Conservation (phyloP, 1,140 invertebrate species). For the Eriocheir sinensis region DNA sequence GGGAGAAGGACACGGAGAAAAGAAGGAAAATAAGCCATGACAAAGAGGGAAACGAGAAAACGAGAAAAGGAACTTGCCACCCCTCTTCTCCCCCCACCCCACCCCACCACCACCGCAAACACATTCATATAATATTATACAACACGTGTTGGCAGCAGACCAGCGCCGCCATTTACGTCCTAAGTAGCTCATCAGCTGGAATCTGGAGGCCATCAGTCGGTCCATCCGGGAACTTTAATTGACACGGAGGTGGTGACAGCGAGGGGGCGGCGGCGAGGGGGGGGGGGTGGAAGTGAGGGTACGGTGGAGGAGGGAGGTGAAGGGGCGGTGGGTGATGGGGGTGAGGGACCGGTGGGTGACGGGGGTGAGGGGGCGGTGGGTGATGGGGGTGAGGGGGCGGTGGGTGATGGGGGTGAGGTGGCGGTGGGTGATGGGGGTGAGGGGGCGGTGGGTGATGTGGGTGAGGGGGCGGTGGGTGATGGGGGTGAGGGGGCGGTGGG, state of each 20-base stretch:
- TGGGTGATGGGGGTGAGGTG: too few relatives aligned
- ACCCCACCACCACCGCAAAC: too few relatives aligned
- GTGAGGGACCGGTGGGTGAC: not conserved
- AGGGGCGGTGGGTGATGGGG: not conserved
- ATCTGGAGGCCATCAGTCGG: constrained; percentile 11
- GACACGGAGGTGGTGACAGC: not conserved
- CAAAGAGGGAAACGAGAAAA: not conserved
- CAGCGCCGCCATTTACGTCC: not conserved
- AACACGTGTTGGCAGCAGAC: not conserved
- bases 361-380: too few relatives aligned
- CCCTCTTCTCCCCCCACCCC: not conserved
- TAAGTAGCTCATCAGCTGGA: not conserved
- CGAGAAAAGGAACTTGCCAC: not conserved
- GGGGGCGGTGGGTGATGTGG: too few relatives aligned
- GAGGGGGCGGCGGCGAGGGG: not conserved
- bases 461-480: too few relatives aligned
- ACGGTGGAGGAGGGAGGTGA: too few relatives aligned
- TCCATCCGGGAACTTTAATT: not conserved
- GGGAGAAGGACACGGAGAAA: too few relatives aligned
- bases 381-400: too few relatives aligned
- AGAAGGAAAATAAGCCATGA: not conserved
- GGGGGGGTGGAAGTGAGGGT: not conserved
- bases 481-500: too few relatives aligned
- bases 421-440: too few relatives aligned
- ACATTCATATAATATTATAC: too few relatives aligned